Base-by-base conservation (phyloP, 2,797 vertebrate genomes). In the Okamejei kenojei region DNA sequence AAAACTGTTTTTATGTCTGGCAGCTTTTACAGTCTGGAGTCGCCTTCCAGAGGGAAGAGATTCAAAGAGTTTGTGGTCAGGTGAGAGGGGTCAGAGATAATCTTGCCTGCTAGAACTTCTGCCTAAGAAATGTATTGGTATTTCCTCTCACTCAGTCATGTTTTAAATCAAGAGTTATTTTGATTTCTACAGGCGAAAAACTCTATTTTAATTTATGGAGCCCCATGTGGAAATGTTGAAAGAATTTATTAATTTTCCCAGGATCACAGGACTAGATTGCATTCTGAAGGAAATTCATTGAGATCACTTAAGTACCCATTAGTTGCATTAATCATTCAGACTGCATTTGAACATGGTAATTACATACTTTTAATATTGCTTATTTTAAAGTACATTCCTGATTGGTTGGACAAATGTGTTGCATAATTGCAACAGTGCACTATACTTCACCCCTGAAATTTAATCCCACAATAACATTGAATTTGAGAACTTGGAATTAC, bases 271-370 rank as follows among this genome's bases (percentile, higher is more conserved):
- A 1, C 61, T 65, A 35, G 84, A 1, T 3, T 8, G 65, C n/a
- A 65, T 88, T 35, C n/a, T 35, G 63, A 68, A 68, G 63, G n/a
- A 9, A 32, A 32, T 86, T 86, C 15, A 32, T 63, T 63, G 82
- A 15, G 68, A 88, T 15, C n/a, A 35, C 1, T 88, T 88, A 32
- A 35, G 11, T 68, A 8, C 61, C 15, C 8, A 17, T 23, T 68
- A 88, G 21, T 68, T 68, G 13, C 63, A 88, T 88, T 35, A 88
- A 88, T 68, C 84, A 35, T 35, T 63, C 61, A 88, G 84, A 88
- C 61, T 88, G 17, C n/a, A 19, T 68, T 88, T 88, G 17, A 68
- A 35, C 17, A 5, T 29, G 61, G n/a, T 65, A 88, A 88, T 65
- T 65, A 65, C 8, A 88, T 68, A 88, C 17, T 88, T 88, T 35